Base-by-base conservation (phyloP, 2,888 invertebrate genomes). In the Philereme vetulata region DNA sequence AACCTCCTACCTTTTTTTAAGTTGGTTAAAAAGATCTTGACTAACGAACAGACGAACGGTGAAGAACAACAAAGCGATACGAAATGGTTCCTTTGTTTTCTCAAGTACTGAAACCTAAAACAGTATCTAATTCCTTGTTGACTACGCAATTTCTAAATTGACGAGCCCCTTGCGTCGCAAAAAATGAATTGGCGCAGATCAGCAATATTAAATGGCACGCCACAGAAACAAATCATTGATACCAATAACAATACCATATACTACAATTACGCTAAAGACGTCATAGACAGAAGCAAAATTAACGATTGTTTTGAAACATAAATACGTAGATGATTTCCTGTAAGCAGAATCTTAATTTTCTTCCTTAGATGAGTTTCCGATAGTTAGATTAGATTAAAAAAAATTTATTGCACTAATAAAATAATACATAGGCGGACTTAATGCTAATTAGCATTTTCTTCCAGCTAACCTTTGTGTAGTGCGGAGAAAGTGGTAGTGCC, bases 111-210 rank as follows among this genome's bases (percentile, higher is more conserved):
- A 38, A 38, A 0, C 38, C 38, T 38, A 38, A 6, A 38, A 38
- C 5, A 5, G 21, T 45, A 5, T 8, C 11, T 38, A 38, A 4
- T 38, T 38, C 3, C 38, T 4, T 9, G 8, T 10, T 8, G 45
- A n/a, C 9, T 11, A 35, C 48, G 36, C 62, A 58, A 40, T 51
- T 43, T n/a, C 34, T 54, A 44, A 44, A 57, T 62, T 57, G 62
- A 54, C 62, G 46, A 54, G 62, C 55, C 58, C 11, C 40, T 51
- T n/a, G 38, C 46, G 53, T 54, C 62, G 54, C 54, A 57, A 52
- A 54, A 21, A 54, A 46, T 42, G 9, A 54, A 54, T 48, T 50
- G 45, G n/a, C 45, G 33, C 32, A 43, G 40, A 54, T 59, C 44
- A 50, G 33, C 48, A 45, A 50, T 50, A 58, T 51, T 52, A 49